Evolutionary conservation across 2,888 invertebrate genomes (phyloP).

Genomic region (Aleiodes alternator): DNA sequence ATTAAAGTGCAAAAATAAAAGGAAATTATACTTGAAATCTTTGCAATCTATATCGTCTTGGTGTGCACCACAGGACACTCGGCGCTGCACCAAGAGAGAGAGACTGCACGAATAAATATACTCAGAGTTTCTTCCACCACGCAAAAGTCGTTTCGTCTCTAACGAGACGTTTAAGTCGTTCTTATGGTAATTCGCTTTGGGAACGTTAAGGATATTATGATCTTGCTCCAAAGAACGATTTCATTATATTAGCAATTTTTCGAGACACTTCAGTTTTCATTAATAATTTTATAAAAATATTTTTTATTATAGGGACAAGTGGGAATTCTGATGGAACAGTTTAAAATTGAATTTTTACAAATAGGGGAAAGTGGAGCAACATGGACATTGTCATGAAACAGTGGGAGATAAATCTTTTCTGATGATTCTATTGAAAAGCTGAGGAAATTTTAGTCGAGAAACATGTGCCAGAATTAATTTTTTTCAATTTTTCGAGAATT

Average conservation of each 20-base stretch:
- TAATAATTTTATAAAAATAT: constrained; percentile 5
- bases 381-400: too few relatives aligned
- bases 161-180: constrained; percentile 50
- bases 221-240: constrained; percentile 36
- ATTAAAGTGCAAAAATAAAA: neutral
- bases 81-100: neutral
- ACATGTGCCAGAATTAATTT: too few relatives aligned
- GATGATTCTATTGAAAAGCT: too few relatives aligned
- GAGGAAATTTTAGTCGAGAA: too few relatives aligned
- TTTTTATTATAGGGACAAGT: neutral
- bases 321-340: neutral
- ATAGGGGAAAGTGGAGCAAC: too few relatives aligned
- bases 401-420: too few relatives aligned
- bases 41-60: constrained; percentile 34
- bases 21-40: constrained; percentile 13
- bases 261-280: constrained; percentile 16
- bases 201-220: constrained; percentile 44
- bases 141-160: constrained; percentile 39
- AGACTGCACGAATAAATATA: constrained; percentile 42
- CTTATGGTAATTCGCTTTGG: constrained; percentile 46
- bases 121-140: constrained; percentile 29
- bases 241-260: constrained; percentile 39
- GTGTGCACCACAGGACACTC: constrained; percentile 34
- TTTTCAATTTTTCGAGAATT: too few relatives aligned
- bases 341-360: too few relatives aligned